These are phyloP conservation scores for Pemphigus obesinymphae DNA, from an alignment of 1,140 invertebrate genomes.

Conservation along the genomic window DNA sequence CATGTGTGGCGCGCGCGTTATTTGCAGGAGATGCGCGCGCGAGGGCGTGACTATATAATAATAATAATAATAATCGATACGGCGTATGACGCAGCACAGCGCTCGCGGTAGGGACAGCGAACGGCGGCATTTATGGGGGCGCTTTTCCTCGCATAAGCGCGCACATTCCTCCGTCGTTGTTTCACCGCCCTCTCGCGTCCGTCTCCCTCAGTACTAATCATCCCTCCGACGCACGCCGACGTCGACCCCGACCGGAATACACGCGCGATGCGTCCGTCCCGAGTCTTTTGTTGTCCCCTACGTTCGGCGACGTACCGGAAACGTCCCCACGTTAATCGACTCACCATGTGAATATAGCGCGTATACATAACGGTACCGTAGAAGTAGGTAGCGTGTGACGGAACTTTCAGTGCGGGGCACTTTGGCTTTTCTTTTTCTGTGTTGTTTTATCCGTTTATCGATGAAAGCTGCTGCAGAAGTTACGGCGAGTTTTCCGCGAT, in stretches of 20 bases:
- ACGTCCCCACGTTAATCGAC: neutral
- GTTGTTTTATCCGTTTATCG: too few species aligned
- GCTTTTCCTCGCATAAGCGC: neutral
- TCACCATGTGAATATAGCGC: neutral
- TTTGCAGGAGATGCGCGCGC: neutral
- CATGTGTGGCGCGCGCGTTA: neutral
- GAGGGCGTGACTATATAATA: neutral
- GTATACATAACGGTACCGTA: neutral
- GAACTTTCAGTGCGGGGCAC: too few species aligned
- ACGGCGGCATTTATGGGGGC: neutral
- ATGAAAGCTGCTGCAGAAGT: too few species aligned
- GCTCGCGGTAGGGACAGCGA: neutral
- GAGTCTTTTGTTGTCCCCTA: neutral
- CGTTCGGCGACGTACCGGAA: neutral
- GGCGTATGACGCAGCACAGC: neutral
- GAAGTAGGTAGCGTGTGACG: too few species aligned
- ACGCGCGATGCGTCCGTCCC: neutral
- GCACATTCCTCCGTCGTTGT: neutral
- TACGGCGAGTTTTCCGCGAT: neutral
- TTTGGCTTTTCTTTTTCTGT: too few species aligned
- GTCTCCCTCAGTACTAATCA: neutral
- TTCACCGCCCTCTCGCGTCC: neutral
- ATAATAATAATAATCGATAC: conserved; percentile 33
- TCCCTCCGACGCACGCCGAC: neutral
- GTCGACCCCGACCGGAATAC: too few species aligned